These are phyloP conservation scores for Stenodema calcarata DNA, from an alignment of 2,888 invertebrate genomes.

Conservation along the genomic window DNA sequence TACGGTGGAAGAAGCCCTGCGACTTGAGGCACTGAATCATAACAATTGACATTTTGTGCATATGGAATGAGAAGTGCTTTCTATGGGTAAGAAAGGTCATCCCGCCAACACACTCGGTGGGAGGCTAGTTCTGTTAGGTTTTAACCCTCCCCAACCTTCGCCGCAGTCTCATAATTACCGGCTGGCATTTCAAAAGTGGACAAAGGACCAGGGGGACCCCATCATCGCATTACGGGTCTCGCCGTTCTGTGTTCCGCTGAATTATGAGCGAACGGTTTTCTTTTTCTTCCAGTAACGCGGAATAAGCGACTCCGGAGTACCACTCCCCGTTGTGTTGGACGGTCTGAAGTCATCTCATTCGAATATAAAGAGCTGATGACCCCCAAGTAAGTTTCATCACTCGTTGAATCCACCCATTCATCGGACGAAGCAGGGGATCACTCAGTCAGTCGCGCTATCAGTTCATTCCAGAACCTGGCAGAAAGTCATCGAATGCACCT, in stretches of 20 bases:
- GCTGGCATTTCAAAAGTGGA: constrained; percentile 22
- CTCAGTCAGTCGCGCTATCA: no score
- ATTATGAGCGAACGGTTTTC: background rate
- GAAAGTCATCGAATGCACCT: no score
- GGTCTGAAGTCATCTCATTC: background rate
- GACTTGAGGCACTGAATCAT: constrained; percentile 36
- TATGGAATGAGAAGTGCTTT: constrained; percentile 45
- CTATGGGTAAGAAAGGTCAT: constrained; percentile 37
- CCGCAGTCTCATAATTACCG: constrained; percentile 14
- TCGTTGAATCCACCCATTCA: no score
- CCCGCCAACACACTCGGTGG: constrained; percentile 47
- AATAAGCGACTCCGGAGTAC: background rate
- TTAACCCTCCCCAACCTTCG: background rate
- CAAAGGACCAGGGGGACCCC: constrained; percentile 1
- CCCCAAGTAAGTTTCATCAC: no score
- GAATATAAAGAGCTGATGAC: background rate
- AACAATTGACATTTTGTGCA: constrained; percentile 48
- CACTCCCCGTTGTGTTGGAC: background rate
- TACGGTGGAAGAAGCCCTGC: background rate
- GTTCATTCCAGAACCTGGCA: no score
- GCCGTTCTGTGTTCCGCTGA: constrained; percentile 14
- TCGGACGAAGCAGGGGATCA: no score
- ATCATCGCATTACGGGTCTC: background rate
- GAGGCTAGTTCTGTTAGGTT: constrained; percentile 41
- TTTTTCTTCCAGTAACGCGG: background rate